Evolutionary conservation across 2,797 vertebrate species (phyloP), one percentile per base, ranked within the genome.

Genomic region (Paedocypris micromegethes): DNA sequence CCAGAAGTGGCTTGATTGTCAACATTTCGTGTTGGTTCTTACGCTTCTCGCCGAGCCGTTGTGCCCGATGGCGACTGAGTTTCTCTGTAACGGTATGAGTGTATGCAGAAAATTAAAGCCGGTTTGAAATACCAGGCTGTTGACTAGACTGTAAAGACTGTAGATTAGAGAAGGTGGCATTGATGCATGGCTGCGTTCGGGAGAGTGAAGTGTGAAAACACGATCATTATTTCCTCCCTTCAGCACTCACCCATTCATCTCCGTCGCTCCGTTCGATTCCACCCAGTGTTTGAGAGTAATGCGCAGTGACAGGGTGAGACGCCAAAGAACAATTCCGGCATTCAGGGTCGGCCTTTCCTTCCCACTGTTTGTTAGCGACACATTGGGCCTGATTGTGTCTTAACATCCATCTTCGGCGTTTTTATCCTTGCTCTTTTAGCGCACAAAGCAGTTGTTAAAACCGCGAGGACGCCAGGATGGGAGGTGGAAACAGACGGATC

Each of bases 271-370:
- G 83, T 85, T 81, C 78, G 79, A 85, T 77, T 79, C 78, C 87
- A 86, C 87, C 79, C 78, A 80, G 70, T 81, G 82, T 86, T 89
- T 92, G 93, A 94, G 84, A 72, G 62, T 94, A 92, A 95, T 90
- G 85, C 72, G 83, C 80, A 75, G 83, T 79, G 93, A 93, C 92
- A 93, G 88, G 87, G 89, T 87, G 89, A 92, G 90, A 90, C 77
- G 85, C 90, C 88, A 88, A 91, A 90, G 87, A 92, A 93, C 90
- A 91, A 91, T 91, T 90, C 90, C 86, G 88, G 83, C 80, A 87
- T 92, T 91, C 87, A 89, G 83, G 86, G 84, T 58, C 5, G 81
- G 68, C 84, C 86, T 9, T 80, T 85, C 68, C 72, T 86, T 85
- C 86, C 84, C 84, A 83, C 82, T 75, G 68, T 86, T 79, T 77